A percentile compares a stretch with the other conserved stretches of the same genome.
Conservation (phyloP, 2,888 invertebrate species). For the Thysanoteuthis rhombus region DNA sequence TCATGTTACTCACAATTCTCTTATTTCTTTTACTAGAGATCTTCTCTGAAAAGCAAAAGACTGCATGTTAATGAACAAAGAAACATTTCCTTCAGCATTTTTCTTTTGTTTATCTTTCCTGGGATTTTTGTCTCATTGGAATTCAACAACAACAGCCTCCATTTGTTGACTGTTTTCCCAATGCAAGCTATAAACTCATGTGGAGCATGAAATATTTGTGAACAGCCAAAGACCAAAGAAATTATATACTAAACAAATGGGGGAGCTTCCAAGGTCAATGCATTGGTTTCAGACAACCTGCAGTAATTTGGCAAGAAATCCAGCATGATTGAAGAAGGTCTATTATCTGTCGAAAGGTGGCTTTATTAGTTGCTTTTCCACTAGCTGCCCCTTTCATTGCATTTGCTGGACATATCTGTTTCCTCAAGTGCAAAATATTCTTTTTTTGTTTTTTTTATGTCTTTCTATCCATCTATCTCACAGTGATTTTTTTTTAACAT, state of each 20-base stretch:
- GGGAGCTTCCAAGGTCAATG: not conserved
- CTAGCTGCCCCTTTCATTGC: not conserved
- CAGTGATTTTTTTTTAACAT: not conserved
- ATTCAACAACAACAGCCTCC: not conserved
- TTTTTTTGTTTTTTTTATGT: not conserved
- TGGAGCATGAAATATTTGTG: constrained; percentile 12
- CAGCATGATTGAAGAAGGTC: not conserved
- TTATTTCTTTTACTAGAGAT: not conserved
- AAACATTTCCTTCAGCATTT: not conserved
- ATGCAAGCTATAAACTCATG: not conserved
- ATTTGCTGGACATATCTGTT: not conserved
- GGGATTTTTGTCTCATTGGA: not conserved
- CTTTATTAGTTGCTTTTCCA: not conserved
- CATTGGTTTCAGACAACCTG: not conserved
- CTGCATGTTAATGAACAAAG: not conserved
- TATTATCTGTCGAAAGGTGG: not conserved
- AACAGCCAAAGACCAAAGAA: constrained; percentile 12
- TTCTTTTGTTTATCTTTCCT: not conserved
- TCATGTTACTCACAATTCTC: not conserved
- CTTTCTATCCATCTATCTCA: not conserved
- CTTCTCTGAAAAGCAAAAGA: not conserved
- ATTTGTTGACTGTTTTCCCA: not conserved
- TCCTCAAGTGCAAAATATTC: not conserved
- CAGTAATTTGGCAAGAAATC: not conserved
- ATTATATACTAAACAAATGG: not conserved